Evolutionary conservation across 2,113 vertebrate species (phyloP).

Genomic region (Tonatia bakeri): DNA sequence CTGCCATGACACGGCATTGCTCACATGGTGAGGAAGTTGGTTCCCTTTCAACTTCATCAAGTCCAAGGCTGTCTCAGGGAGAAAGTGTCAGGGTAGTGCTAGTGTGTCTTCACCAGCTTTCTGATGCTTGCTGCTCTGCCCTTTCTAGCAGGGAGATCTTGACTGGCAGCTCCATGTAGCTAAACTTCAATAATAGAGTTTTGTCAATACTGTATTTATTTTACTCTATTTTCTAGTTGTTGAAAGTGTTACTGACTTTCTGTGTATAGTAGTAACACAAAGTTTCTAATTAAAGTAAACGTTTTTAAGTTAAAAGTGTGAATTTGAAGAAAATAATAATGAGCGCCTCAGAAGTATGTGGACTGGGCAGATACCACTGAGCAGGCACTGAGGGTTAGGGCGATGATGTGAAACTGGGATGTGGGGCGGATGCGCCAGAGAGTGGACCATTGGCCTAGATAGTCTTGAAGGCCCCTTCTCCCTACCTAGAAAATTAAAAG

Average conservation of each 20-base stretch:
- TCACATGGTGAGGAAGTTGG: background rate
- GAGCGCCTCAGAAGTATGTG: background rate
- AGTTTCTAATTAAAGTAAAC: conserved; percentile 45
- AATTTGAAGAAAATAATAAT: background rate
- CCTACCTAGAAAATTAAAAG: background rate
- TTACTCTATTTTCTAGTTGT: conserved; percentile 6
- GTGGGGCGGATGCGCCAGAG: background rate
- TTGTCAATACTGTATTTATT: background rate
- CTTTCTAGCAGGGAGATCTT: background rate
- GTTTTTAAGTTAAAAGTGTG: background rate
- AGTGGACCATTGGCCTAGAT: background rate
- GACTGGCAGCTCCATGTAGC: background rate
- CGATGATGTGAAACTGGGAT: background rate
- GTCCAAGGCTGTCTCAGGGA: background rate
- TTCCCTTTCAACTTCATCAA: background rate
- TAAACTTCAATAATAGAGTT: background rate
- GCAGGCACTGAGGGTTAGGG: background rate
- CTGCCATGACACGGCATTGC: background rate
- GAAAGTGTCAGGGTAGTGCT: background rate
- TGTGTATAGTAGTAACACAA: background rate
- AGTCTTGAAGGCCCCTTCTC: background rate
- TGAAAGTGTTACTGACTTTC: conserved; percentile 26
- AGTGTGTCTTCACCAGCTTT: background rate
- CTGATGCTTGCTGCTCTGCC: background rate
- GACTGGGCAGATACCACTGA: background rate